Conservation (phyloP, 2,888 invertebrate genomes). For the Trypoxylon attenuatum region DNA sequence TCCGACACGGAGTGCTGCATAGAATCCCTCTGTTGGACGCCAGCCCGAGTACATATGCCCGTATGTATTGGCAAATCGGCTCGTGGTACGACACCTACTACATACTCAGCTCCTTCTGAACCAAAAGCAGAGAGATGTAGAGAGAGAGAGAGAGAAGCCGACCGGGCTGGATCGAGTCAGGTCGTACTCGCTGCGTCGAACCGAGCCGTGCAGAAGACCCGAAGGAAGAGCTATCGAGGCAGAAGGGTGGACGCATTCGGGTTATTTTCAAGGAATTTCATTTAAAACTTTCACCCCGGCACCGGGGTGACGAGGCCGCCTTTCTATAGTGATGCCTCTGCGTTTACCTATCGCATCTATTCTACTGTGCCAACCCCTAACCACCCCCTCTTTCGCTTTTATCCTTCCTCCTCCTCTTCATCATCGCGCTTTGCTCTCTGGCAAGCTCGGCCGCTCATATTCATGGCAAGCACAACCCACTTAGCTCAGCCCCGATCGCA, state of each 20-base stretch:
- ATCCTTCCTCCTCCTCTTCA: neutral
- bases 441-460: no score
- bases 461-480: no score
- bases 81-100: constrained; percentile 9
- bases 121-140: no score
- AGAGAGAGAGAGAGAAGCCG: neutral
- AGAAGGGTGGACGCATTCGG: constrained; percentile 36
- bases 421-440: neutral
- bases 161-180: no score
- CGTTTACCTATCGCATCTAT: constrained; percentile 1
- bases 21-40: constrained; percentile 19
- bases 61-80: constrained; percentile 20
- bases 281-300: constrained; percentile 59
- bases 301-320: constrained; percentile 15
- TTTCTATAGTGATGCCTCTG: constrained; percentile 4
- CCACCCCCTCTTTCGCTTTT: neutral
- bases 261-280: constrained; percentile 65
- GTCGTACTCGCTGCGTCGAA: no score
- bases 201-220: no score
- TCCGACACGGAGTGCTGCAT: neutral
- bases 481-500: no score
- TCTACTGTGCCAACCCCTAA: neutral
- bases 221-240: neutral
- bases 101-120: neutral
- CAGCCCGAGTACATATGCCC: neutral